These are phyloP conservation scores for Pitangus sulphuratus DNA, from an alignment of 2,797 vertebrate species.

Conservation along the genomic window DNA sequence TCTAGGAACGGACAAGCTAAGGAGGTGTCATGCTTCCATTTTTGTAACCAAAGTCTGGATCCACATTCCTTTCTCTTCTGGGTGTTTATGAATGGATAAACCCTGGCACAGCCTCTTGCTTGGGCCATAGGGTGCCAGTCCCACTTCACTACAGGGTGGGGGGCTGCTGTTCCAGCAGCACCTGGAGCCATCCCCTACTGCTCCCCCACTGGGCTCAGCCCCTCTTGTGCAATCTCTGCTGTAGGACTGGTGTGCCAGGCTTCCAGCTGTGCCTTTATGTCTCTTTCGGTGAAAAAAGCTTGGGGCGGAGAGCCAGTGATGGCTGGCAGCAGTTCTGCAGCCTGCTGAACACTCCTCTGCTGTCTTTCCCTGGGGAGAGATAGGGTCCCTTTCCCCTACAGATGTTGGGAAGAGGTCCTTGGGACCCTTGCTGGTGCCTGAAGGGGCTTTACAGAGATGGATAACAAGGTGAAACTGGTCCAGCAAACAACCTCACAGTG, in stretches of 20 bases:
- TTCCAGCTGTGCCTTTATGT: conserved; percentile 28
- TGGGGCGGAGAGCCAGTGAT: not conserved
- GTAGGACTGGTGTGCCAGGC: not conserved
- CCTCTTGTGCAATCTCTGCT: not conserved
- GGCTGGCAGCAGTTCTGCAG: not conserved
- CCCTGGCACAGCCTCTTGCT: not conserved
- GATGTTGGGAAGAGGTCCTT: not conserved
- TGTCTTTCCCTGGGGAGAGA: not conserved
- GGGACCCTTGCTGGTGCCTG: not conserved
- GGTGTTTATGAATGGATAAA: not conserved
- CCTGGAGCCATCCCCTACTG: accelerated
- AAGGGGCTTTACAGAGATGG: not conserved
- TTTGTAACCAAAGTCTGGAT: not conserved
- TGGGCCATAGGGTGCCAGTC: not conserved
- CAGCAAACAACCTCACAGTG: accelerated
- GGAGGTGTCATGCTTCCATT: not conserved
- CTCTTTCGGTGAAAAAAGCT: not conserved
- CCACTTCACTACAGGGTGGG: not conserved
- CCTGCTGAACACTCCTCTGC: not conserved
- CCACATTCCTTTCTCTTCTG: not conserved
- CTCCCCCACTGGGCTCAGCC: not conserved
- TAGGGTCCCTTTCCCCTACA: not conserved
- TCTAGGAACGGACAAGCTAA: not conserved
- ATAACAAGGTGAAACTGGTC: accelerated
- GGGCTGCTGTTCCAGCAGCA: not conserved